Evolutionary conservation across 2,797 vertebrate genomes (phyloP), one percentile per base, ranked within the genome.

Genomic region (Rhynchonycteris naso): DNA sequence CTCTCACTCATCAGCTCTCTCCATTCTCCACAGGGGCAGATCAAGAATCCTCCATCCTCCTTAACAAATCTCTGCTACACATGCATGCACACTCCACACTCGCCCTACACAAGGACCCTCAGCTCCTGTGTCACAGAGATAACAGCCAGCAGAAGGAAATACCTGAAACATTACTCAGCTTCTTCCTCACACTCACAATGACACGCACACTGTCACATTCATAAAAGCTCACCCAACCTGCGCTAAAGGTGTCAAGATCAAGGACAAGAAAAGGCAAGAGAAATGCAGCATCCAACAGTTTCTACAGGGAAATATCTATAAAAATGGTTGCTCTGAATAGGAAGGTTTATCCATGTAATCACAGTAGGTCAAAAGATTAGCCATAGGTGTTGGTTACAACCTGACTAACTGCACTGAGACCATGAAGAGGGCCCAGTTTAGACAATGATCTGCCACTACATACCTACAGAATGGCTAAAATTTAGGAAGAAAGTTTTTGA

Each of bases 351-450:
- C 52, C 66, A 8, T 43, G 90, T 52, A 35, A 50, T 84, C 30
- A 76, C 21, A 72, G 35, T 54, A 84, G 33, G 47, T 89, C 18
- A 43, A 87, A 93, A 92, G 65, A 79, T 47, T 38, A 79, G 24
- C 47, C 76, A 59, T 5, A 4, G 71, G 54, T 90, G 3, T 68
- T 47, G 43, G 26, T 16, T 87, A 79, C 52, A 78, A 59, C 35
- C 58, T 92, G 28, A 72, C 47, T 52, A 72, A 52, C 13, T 56
- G 30, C 26, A 58, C 0, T 43, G 28, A 86, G 52, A 78, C 35
- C 33, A 85, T 50, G 43, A 61, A 94, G 11, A 50, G 9, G 81
- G 9, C 7, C 59, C 28, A 54, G 9, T 35, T 13, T 15, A 7
- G 50, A 83, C 24, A 79, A 18, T 1, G 30, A 58, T 59, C 19